Conservation (phyloP, 2,113 vertebrate genomes). For the Dasyornis broadbenti region DNA sequence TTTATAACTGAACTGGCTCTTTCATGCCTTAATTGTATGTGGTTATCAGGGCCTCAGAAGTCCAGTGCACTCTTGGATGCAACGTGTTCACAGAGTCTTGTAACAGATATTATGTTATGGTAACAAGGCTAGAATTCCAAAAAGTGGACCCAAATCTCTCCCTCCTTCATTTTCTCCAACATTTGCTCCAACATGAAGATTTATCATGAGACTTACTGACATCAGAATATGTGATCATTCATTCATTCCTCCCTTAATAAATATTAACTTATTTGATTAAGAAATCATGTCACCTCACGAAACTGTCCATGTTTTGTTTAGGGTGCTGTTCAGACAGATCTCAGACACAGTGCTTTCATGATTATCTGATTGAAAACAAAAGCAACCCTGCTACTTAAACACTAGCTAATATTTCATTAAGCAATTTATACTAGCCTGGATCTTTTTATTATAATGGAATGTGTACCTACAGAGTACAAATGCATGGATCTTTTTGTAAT, state of each 20-base stretch:
- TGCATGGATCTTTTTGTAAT: not conserved
- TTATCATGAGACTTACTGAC: not conserved
- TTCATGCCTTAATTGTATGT: not conserved
- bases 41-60: not conserved
- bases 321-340: not conserved
- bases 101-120: not conserved
- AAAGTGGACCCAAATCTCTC: not conserved
- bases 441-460: not conserved
- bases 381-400: not conserved
- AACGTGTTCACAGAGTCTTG: not conserved
- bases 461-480: not conserved
- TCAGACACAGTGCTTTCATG: accelerated
- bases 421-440: not conserved
- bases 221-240: not conserved
- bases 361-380: not conserved
- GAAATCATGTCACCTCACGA: not conserved
- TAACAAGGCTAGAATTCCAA: not conserved
- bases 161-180: not conserved
- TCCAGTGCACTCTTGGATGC: not conserved
- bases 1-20: not conserved
- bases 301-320: not conserved
- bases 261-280: not conserved
- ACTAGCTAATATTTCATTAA: not conserved
- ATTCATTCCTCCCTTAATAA: not conserved
- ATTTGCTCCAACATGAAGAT: not conserved